Conservation (phyloP, 1,140 invertebrate genomes). For the Pseudomyrmex concolor region DNA sequence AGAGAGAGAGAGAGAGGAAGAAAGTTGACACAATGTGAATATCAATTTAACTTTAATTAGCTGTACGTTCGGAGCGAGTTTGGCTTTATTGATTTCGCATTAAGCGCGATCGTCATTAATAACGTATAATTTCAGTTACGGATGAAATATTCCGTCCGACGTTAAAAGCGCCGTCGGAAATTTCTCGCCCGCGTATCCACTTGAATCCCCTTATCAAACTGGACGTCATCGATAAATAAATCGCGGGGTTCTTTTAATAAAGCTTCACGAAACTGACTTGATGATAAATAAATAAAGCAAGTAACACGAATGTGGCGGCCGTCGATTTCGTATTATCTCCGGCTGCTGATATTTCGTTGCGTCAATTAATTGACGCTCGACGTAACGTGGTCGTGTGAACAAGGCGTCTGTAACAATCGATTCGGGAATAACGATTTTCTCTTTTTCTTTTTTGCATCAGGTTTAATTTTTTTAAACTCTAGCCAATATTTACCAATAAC, state of each 20-base stretch:
- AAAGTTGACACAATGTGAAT: neutral
- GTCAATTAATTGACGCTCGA: slow-evolving; percentile 10
- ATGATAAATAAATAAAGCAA: slow-evolving; percentile 40
- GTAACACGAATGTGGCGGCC: slow-evolving; percentile 5
- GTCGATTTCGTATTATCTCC: slow-evolving; percentile 40
- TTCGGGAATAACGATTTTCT: neutral
- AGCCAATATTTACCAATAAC: no score
- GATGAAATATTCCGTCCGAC: slow-evolving; percentile 8
- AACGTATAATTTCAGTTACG: slow-evolving; percentile 5
- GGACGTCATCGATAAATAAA: slow-evolving; percentile 36
- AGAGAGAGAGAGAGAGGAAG: no score
- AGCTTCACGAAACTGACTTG: slow-evolving; percentile 19
- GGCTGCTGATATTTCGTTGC: slow-evolving; percentile 21
- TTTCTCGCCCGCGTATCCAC: neutral
- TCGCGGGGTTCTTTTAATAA: slow-evolving; percentile 34
- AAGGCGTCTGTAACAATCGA: slow-evolving; percentile 24
- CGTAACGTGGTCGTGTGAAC: neutral
- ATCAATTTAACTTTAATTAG: slow-evolving; percentile 4
- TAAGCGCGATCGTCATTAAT: slow-evolving; percentile 32
- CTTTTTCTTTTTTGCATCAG: neutral
- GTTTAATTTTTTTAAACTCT: no score
- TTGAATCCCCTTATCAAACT: slow-evolving; percentile 7
- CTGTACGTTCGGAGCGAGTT: neutral
- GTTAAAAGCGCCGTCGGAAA: neutral
- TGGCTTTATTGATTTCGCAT: slow-evolving; percentile 39